phyloP scores from a whole-genome alignment of 2,888 invertebrate species.

The Periphyllus acericola region DNA sequence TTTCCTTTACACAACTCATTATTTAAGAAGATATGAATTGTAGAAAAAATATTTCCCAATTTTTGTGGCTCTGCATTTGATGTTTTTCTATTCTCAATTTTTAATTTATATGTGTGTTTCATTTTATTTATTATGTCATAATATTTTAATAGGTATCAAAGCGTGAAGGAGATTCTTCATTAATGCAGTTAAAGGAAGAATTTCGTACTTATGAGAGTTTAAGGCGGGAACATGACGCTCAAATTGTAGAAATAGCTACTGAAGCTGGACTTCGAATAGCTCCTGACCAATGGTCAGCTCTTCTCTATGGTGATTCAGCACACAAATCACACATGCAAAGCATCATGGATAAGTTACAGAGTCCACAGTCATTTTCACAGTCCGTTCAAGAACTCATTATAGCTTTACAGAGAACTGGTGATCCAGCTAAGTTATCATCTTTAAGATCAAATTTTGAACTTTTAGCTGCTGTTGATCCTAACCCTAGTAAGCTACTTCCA shows the following conservation, averaged over 20 bases:
- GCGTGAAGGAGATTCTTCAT: constrained; percentile 93
- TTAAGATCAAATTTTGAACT: constrained; percentile 84
- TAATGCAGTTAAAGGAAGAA: constrained; percentile 98
- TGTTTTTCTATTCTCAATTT: no score
- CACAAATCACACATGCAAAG: constrained; percentile 99
- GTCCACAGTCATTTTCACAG: constrained; percentile 88
- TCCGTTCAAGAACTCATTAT: constrained; percentile 92
- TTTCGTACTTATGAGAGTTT: constrained; percentile 94
- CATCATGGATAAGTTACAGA: constrained; percentile 89
- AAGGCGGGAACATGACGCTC: constrained; percentile 95
- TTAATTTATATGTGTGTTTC: no score
- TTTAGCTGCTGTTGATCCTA: constrained; percentile 87
- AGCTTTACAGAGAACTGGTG: constrained; percentile 87
- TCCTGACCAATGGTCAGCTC: constrained; percentile 97
- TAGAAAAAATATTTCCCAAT: no score
- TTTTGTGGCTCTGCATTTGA: no score
- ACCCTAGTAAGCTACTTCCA: constrained; percentile 72
- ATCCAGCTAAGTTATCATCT: constrained; percentile 83
- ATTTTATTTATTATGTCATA: neutral
- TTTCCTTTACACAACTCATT: no score
- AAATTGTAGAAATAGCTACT: constrained; percentile 97
- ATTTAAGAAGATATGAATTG: no score
- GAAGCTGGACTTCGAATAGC: constrained; percentile 97
- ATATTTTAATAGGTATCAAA: constrained; percentile 80
- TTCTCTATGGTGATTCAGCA: constrained; percentile 93